Conservation (phyloP, 2,888 invertebrate species). For the Lithophane socia region DNA sequence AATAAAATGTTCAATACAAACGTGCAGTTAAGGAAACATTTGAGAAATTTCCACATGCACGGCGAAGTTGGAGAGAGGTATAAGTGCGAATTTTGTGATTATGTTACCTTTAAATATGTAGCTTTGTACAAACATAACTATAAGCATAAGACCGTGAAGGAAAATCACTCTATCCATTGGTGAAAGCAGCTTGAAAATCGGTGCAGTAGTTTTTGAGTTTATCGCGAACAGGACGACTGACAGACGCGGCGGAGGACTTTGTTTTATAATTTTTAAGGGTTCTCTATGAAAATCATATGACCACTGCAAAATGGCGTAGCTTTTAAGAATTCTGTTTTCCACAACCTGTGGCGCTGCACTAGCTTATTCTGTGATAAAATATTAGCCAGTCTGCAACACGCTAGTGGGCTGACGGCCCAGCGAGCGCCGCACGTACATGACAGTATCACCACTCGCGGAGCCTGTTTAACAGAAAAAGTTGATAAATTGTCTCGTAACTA, state of each 20-base stretch:
- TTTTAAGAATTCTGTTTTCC: not conserved
- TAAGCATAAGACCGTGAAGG: conserved; percentile 84
- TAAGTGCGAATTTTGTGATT: conserved; percentile 81
- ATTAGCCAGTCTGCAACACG: not conserved
- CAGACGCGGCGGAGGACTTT: too few relatives aligned
- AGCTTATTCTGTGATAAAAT: not conserved
- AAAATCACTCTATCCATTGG: conserved; percentile 50
- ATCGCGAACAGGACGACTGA: too few relatives aligned
- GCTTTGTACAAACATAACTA: conserved; percentile 82
- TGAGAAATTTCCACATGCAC: conserved; percentile 81
- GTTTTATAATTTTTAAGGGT: too few relatives aligned
- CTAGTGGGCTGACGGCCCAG: not conserved
- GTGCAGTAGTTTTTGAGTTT: too few relatives aligned
- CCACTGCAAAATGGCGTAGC: too few relatives aligned
- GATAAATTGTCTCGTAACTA: not conserved
- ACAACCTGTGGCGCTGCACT: not conserved
- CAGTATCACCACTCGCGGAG: not conserved
- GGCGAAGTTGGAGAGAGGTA: conserved; percentile 70
- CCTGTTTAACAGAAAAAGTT: conserved; percentile 2
- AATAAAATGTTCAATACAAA: conserved; percentile 77
- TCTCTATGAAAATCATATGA: not conserved
- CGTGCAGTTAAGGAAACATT: conserved; percentile 75
- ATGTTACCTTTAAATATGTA: conserved; percentile 77
- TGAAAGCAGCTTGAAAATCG: too few relatives aligned
- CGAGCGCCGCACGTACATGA: not conserved